Percentiles rank a stretch among this genome's conserved stretches.
Evolutionary conservation across 2,888 invertebrate genomes (phyloP).

Genomic region (Rhagophthalmus giganteus): DNA sequence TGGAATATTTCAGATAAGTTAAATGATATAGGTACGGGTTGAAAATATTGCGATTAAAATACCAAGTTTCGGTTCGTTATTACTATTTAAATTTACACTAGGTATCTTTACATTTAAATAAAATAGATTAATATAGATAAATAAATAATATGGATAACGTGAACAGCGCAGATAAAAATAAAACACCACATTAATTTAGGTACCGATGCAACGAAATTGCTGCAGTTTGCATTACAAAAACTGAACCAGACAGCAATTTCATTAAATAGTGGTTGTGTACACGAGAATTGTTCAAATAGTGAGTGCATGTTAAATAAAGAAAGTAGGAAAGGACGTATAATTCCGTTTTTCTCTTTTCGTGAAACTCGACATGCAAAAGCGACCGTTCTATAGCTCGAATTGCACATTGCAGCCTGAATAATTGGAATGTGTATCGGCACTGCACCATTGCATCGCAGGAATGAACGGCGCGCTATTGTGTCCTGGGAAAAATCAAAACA

Average conservation of each 20-base stretch:
- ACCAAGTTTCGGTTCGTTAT: no score
- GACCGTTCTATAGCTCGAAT: conserved; percentile 46
- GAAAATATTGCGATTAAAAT: conserved; percentile 1
- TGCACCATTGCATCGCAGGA: conserved; percentile 42
- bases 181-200: conserved; percentile 50
- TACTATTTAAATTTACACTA: no score
- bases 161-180: conserved; percentile 53
- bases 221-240: conserved; percentile 35
- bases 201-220: conserved; percentile 44
- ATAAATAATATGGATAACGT: no score
- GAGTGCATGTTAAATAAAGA: conserved; percentile 9
- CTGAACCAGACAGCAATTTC: conserved; percentile 25
- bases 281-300: conserved; percentile 4
- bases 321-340: no score
- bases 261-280: conserved; percentile 8
- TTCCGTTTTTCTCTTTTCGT: conserved; percentile 16
- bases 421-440: conserved; percentile 49
- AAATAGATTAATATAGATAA: no score
- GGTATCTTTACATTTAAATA: no score
- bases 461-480: conserved; percentile 37
- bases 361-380: conserved; percentile 49
- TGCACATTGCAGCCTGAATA: conserved; percentile 46
- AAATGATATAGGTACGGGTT: no score
- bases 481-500: no score
- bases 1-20: no score